These are phyloP conservation scores for Platorchestia sp. DNA, from an alignment of 1,140 invertebrate genomes.

Conservation along the genomic window DNA sequence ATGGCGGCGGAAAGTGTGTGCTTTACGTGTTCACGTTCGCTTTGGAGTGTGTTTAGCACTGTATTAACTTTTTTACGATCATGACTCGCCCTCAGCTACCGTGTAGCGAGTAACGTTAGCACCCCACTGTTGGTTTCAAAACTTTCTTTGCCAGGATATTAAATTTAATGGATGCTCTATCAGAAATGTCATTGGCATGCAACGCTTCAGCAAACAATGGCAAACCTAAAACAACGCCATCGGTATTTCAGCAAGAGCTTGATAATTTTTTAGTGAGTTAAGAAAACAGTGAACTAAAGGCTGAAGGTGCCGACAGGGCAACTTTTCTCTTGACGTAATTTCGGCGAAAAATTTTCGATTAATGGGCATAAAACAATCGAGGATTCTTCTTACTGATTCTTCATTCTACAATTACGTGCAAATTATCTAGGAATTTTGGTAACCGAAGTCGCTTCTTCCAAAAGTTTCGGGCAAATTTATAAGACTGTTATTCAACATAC, in stretches of 20 bases:
- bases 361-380: too few relatives aligned
- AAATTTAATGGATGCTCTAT: background rate
- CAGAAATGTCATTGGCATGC: constrained; percentile 33
- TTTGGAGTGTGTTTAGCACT: constrained; percentile 28
- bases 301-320: background rate
- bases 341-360: background rate
- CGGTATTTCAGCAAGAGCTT: constrained; percentile 6
- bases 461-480: too few relatives aligned
- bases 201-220: background rate
- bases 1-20: background rate
- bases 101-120: constrained; percentile 26
- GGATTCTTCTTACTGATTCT: too few relatives aligned
- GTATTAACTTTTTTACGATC: background rate
- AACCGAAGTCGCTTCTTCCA: too few relatives aligned
- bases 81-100: background rate
- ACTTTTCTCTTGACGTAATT: background rate
- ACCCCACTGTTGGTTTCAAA: background rate
- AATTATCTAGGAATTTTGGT: too few relatives aligned
- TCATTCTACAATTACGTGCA: too few relatives aligned
- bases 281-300: background rate
- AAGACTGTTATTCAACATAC: too few relatives aligned
- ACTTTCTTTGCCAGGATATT: background rate
- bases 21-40: background rate
- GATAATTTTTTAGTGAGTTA: constrained; percentile 2
- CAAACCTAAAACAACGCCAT: background rate